These are phyloP conservation scores for Lagopus muta DNA, from an alignment of 2,113 vertebrate species.

Conservation along the genomic window DNA sequence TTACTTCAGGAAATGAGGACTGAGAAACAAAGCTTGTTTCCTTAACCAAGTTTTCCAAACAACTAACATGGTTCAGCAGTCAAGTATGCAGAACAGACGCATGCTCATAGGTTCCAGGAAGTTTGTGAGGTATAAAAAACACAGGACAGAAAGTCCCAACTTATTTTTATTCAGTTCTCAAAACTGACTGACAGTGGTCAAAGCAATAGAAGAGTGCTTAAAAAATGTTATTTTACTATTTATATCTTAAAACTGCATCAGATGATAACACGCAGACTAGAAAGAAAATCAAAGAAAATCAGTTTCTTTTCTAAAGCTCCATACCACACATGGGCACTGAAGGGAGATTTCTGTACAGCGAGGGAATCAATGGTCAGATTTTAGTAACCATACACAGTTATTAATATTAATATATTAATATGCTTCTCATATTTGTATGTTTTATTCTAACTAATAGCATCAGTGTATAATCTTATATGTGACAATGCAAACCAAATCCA, in stretches of 20 bases:
- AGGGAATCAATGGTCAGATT: background rate
- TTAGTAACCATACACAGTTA: background rate
- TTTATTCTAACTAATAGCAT: background rate
- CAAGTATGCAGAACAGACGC: constrained; percentile 41
- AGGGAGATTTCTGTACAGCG: background rate
- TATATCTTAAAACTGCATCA: background rate
- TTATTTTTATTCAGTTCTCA: constrained; percentile 65
- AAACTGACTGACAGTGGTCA: background rate
- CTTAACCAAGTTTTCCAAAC: constrained; percentile 40
- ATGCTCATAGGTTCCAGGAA: constrained; percentile 73
- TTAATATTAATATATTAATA: background rate
- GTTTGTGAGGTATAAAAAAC: constrained; percentile 27
- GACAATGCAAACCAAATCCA: background rate
- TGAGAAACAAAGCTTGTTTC: constrained; percentile 1
- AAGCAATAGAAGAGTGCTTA: background rate
- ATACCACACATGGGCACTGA: background rate
- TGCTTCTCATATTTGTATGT: background rate
- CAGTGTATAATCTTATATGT: background rate
- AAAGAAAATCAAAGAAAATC: background rate
- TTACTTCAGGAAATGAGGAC: background rate
- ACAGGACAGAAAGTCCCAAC: constrained; percentile 48
- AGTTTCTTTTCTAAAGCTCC: background rate
- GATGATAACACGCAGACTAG: background rate
- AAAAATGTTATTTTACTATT: background rate
- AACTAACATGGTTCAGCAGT: constrained; percentile 17